Percentiles rank a stretch among this genome's conserved stretches.
These are phyloP conservation scores for Danionella dracula DNA, from an alignment of 2,797 vertebrate genomes.

Conservation along the genomic window DNA sequence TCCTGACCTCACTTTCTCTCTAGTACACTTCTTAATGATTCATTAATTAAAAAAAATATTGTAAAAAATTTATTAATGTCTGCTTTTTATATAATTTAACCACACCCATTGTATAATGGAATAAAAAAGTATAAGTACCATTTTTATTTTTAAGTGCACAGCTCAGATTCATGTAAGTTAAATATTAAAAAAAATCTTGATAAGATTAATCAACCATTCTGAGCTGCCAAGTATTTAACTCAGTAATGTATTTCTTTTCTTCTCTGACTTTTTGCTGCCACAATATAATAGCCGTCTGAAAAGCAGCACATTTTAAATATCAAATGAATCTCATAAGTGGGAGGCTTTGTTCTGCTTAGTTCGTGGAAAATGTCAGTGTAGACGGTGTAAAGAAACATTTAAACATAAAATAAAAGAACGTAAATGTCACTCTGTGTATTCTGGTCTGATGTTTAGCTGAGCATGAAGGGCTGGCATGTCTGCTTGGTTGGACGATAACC, in stretches of 20 bases:
- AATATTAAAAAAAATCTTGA: too few species aligned
- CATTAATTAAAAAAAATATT: too few species aligned
- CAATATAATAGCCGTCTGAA: constrained; percentile 58
- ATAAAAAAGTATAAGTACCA: too few species aligned
- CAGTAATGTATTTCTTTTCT: constrained; percentile 60
- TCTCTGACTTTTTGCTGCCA: constrained; percentile 32
- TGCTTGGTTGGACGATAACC: constrained; percentile 59
- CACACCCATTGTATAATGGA: too few species aligned
- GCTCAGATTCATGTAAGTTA: too few species aligned
- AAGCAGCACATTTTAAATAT: constrained; percentile 46
- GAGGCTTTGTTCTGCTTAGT: constrained; percentile 46
- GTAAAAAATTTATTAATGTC: too few species aligned
- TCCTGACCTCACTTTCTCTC: too few species aligned
- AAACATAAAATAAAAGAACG: constrained; percentile 53
- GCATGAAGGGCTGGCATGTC: constrained; percentile 57
- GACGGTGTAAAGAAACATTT: constrained; percentile 43
- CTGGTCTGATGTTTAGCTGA: constrained; percentile 54
- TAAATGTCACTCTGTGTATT: constrained; percentile 67
- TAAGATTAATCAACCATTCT: constrained; percentile 60
- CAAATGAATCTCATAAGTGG: constrained; percentile 49
- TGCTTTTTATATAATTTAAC: too few species aligned
- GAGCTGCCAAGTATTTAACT: constrained; percentile 57
- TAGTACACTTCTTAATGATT: too few species aligned
- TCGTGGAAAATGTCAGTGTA: constrained; percentile 61
- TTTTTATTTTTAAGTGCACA: too few species aligned